These are phyloP conservation scores for Scelioninae gen. 2 DNA, from an alignment of 2,888 invertebrate species.

Conservation along the genomic window DNA sequence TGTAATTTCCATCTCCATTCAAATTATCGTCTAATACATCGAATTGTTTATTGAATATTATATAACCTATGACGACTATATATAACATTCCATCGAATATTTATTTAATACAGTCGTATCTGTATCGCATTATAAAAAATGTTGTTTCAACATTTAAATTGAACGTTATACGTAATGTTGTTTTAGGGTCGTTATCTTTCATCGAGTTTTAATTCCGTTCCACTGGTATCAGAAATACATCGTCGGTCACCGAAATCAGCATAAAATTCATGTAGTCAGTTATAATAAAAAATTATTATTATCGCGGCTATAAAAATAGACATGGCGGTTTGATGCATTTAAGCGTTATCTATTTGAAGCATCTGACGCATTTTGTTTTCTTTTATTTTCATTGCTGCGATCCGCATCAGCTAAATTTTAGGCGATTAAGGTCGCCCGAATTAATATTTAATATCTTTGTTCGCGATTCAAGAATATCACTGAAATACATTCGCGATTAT, in stretches of 20 bases:
- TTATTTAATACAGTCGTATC: too few relatives aligned
- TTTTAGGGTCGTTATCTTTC: slow-evolving; percentile 25
- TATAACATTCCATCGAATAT: too few relatives aligned
- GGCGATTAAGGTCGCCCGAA: too few relatives aligned
- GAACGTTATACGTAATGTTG: slow-evolving; percentile 11
- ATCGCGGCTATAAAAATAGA: slow-evolving; percentile 12
- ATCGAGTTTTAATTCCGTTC: slow-evolving; percentile 20
- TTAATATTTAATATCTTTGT: too few relatives aligned
- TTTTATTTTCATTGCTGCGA: too few relatives aligned
- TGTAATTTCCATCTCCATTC: too few relatives aligned
- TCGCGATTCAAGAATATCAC: too few relatives aligned
- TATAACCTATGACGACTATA: too few relatives aligned
- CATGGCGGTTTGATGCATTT: not conserved
- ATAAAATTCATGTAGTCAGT: slow-evolving; percentile 7
- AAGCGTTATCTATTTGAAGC: not conserved
- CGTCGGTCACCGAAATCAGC: slow-evolving; percentile 20
- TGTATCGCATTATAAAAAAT: not conserved
- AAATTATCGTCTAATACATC: too few relatives aligned
- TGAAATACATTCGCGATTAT: too few relatives aligned
- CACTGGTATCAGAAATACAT: slow-evolving; percentile 21
- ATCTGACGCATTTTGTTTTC: not conserved
- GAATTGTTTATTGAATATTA: too few relatives aligned
- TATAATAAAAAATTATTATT: slow-evolving; percentile 13
- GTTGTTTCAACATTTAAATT: slow-evolving; percentile 28
- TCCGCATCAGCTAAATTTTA: too few relatives aligned